Evolutionary conservation across 2,888 invertebrate genomes (phyloP).

Genomic region (Epinotia demarniana): DNA sequence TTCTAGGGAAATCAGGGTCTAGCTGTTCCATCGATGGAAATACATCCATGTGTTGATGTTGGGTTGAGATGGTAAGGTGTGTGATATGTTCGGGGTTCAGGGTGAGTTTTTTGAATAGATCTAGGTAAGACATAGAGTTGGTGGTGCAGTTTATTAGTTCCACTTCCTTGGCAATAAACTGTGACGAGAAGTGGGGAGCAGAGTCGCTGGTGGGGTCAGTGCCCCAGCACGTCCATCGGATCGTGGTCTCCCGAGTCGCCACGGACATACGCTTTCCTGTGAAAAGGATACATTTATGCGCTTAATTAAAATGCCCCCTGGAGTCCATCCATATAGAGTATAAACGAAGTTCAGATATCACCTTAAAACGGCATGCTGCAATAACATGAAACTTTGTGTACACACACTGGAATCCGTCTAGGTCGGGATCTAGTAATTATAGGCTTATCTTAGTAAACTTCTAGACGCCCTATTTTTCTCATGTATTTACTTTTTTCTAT

Average conservation of each 20-base stretch:
- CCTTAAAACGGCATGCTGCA: no score
- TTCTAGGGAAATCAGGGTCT: not conserved
- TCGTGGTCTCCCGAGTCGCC: not conserved
- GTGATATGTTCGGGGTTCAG: not conserved
- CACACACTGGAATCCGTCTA: no score
- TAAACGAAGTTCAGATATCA: no score
- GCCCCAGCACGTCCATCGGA: slow-evolving; percentile 7
- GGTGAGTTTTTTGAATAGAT: not conserved
- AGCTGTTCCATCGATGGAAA: not conserved
- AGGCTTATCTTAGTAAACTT: no score
- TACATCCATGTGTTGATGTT: not conserved
- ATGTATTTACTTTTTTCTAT: no score
- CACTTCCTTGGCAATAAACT: not conserved
- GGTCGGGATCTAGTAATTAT: no score
- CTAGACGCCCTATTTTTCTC: no score
- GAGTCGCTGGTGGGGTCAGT: not conserved
- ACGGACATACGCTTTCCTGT: not conserved
- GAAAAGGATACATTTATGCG: not conserved
- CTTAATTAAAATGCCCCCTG: no score
- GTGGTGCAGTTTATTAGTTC: not conserved
- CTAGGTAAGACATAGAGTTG: not conserved
- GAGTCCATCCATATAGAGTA: no score
- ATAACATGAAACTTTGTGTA: no score
- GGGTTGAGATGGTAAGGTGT: not conserved
- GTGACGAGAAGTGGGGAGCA: not conserved